Percentiles rank a stretch among this genome's conserved stretches.
phyloP scores from a whole-genome alignment of 2,888 invertebrate genomes.

The Drosophila neonasuta region DNA sequence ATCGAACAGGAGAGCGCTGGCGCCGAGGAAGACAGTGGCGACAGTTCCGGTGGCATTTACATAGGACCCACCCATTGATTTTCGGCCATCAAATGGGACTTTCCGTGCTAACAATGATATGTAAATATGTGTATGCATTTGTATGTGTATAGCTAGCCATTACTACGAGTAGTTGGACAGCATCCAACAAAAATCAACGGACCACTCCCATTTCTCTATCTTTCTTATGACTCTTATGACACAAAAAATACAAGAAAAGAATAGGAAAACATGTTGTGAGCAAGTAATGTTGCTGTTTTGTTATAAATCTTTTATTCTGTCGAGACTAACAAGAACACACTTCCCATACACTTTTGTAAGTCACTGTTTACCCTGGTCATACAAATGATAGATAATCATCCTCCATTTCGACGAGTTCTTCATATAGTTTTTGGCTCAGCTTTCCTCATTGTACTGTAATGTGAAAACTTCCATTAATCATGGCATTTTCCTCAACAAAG shows the following conservation, averaged over 20 bases:
- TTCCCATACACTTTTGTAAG: conserved; percentile 4
- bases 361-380: conserved; percentile 5
- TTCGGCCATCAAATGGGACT: conserved; percentile 59
- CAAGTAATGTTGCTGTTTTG: conserved; percentile 1
- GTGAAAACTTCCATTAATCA: conserved; percentile 21
- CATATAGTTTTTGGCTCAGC: conserved; percentile 8
- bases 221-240: background rate
- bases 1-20: conserved; percentile 51
- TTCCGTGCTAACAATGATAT: conserved; percentile 50
- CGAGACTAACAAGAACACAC: background rate
- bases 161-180: conserved; percentile 8
- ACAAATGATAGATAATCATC: conserved; percentile 17
- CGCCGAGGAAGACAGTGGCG: conserved; percentile 60
- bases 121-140: background rate
- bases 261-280: background rate
- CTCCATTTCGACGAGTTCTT: background rate
- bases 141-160: conserved; percentile 6
- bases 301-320: conserved; percentile 6
- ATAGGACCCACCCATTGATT: conserved; percentile 67
- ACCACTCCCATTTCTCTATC: background rate
- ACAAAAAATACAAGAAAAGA: background rate
- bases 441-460: conserved; percentile 18
- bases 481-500: conserved; percentile 9
- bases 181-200: conserved; percentile 1
- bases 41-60: conserved; percentile 62